Evolutionary conservation across 2,113 vertebrate genomes (phyloP), one percentile per base, ranked within the genome.

Genomic region (Addax nasomaculatus): DNA sequence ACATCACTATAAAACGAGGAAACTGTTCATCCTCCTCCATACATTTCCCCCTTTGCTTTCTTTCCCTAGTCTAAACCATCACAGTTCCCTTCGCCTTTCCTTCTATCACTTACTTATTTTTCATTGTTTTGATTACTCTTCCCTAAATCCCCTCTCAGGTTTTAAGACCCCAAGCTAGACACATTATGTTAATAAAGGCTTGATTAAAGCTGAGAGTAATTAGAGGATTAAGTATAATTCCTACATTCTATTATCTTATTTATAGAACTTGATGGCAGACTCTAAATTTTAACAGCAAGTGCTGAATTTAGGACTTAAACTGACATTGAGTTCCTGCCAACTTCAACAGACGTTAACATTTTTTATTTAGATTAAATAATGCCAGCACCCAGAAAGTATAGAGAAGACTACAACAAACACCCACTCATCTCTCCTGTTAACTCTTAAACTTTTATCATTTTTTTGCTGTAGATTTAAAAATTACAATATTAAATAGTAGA

Each of bases 231-330:
- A 98, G 96, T 96, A 67, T 97, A 98, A 98, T 98, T 97, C 94
- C 89, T 98, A 98, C 97, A 98, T 98, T 98, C 97, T 98, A 97
- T 98, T 98, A 98, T 97, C 96, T 98, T 98, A 98, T 98, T 98
- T 98, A 98, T 98, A 97, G 97, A 98, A 97, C 98, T 98, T 92
- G 95, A 96, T 97, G 96, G 95, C 95, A 98, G 85, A 27, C 93
- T 98, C 90, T 93, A 98, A 95, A 97, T 98, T 98, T 97, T 97
- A 98, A 96, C 67, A 96, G 73, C 96, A 97, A 98, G 96, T 93
- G 86, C 89, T 96, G 92, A 94, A 96, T 97, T 97, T 96, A 96
- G 92, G 95, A 97, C 89, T 96, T 97, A 96, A 95, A 96, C 85
- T 60, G 51, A 94, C 81, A 95, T 92, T 16, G 5, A 53, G 5